Base-by-base conservation (phyloP, 1,140 invertebrate genomes). In the Cataglyphis hispanica region DNA sequence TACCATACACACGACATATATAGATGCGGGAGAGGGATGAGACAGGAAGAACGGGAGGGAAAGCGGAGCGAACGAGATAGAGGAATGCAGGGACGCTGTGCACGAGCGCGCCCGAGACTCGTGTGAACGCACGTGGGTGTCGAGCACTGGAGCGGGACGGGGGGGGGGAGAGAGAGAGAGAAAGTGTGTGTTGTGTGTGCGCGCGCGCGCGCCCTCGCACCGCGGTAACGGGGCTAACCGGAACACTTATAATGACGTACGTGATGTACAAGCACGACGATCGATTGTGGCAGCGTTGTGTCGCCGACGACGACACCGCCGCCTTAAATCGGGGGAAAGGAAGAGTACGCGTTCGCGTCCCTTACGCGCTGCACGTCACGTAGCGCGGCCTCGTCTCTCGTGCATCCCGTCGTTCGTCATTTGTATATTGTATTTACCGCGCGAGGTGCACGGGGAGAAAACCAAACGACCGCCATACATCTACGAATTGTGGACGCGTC, bases 81-180 rank as follows among this genome's bases (percentile, higher is more conserved):
- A 81, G 67, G 67, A 69, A 83, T 67, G 78, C 56, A 25, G 50
- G 46, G 74, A 72, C 64, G 40, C 58, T 8, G 19, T n/a, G 56
- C 25, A 34, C 22, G 56, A 64, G 74, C 66, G 67, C 67, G 67
- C 19, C 31, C 67, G 61, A 56, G 60, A 58, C 83, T 69, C 83
- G 61, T 66, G 74, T 69, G 61, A 86, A 89, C 86, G 87, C 85
- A 90, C 86, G 86, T 88, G 88, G 84, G 67, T 76, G 13, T 19
- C 37, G 75, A 53, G 50, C 43, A 80, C 67, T 43, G 81, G 76
- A 64, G 84, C 66, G 66, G 87, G 58, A 43, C 58, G 58, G 31
- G 69, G 8, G 10, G 64, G 53, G n/a, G n/a, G n/a, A n/a, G n/a
- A n/a, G n/a, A n/a, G n/a, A n/a, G n/a, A n/a, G n/a, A n/a, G n/a